Conservation (phyloP, 1,140 invertebrate species). For the Pygmarrhopalites habei region DNA sequence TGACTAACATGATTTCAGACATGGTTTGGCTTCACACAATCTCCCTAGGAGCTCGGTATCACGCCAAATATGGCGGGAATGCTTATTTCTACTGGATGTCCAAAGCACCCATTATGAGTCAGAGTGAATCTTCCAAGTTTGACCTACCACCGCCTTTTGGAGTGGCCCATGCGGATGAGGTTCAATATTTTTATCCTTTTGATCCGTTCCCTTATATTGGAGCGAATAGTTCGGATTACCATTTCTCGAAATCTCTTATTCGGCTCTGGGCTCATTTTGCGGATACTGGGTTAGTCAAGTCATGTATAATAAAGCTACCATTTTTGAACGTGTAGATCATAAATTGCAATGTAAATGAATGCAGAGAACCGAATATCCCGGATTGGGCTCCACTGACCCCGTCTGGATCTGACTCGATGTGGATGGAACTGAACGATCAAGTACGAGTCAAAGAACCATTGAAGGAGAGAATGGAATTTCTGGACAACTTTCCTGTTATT, state of each 20-base stretch:
- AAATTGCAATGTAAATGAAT: too few relatives aligned
- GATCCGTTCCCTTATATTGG: not conserved
- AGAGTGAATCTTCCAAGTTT: too few relatives aligned
- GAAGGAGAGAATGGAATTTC: not conserved
- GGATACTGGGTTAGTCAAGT: not conserved
- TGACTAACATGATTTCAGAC: not conserved
- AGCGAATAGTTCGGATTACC: not conserved
- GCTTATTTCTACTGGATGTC: not conserved
- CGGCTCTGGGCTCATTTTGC: not conserved
- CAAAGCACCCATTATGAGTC: not conserved
- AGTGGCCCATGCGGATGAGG: slow-evolving; percentile 1
- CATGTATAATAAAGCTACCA: too few relatives aligned
- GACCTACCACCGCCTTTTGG: not conserved
- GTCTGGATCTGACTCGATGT: not conserved
- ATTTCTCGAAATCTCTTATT: not conserved
- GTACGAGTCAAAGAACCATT: not conserved
- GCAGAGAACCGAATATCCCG: too few relatives aligned
- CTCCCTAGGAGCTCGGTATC: not conserved
- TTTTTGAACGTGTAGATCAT: too few relatives aligned
- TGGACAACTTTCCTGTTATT: not conserved
- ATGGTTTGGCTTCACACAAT: not conserved
- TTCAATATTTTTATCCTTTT: not conserved
- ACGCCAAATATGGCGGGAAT: not conserved
- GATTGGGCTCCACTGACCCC: not conserved
- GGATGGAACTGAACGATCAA: not conserved